These are phyloP conservation scores for Caerostris darwini DNA, from an alignment of 1,140 invertebrate genomes.

Conservation along the genomic window DNA sequence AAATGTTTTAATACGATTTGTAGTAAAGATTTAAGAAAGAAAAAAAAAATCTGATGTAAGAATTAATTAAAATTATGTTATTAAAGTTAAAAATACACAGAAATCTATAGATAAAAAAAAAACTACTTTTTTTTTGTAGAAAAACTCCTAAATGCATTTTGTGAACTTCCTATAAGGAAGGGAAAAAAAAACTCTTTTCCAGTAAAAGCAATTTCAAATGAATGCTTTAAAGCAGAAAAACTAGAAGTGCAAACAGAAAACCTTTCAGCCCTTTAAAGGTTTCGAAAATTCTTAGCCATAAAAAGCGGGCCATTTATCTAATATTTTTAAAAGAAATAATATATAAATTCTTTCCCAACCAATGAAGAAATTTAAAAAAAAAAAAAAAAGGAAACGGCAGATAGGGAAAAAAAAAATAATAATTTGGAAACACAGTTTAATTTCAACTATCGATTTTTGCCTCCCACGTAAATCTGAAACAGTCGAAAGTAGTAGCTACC, in stretches of 20 bases:
- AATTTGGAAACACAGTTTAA: conserved; percentile 14
- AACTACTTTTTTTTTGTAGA: background rate
- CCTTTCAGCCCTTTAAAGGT: conserved; percentile 6
- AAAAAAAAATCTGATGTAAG: background rate
- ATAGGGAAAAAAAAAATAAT: background rate
- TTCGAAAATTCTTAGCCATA: background rate
- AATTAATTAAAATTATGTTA: conserved; percentile 29
- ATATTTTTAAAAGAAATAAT: background rate
- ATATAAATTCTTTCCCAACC: conserved; percentile 23
- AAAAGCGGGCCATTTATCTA: background rate
- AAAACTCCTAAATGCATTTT: conserved; percentile 25
- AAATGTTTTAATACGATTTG: conserved; percentile 29
- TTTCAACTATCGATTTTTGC: conserved; percentile 47
- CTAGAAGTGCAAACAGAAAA: conserved; percentile 6
- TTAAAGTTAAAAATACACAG: background rate
- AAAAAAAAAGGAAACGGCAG: background rate
- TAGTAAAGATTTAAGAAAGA: background rate
- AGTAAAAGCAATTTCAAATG: conserved; percentile 28
- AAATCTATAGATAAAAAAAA: too few species aligned
- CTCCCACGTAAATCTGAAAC: background rate
- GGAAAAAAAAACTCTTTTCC: background rate
- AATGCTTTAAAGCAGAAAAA: conserved; percentile 1
- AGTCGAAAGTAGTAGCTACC: background rate
- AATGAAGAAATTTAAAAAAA: conserved; percentile 29
- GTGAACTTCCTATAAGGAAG: background rate